These are phyloP conservation scores for Polydrusus cervinus DNA, from an alignment of 2,888 invertebrate species.

Conservation along the genomic window DNA sequence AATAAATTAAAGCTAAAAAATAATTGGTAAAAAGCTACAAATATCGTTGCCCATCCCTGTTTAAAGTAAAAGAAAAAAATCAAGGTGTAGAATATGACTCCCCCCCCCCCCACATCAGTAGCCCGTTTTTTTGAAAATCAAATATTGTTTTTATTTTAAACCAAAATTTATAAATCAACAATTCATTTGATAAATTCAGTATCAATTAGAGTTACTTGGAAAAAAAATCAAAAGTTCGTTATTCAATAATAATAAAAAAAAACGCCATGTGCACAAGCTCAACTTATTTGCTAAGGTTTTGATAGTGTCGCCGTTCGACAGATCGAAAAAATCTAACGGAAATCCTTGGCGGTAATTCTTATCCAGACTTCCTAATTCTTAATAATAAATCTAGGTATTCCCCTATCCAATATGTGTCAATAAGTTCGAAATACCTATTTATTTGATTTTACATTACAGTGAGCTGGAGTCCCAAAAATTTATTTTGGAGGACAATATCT, in stretches of 20 bases:
- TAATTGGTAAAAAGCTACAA: no score
- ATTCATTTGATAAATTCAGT: no score
- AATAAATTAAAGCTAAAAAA: no score
- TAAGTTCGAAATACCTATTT: constrained; percentile 39
- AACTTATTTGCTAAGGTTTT: constrained; percentile 25
- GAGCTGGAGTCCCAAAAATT: not conserved
- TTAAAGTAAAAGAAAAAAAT: no score
- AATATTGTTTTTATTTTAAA: no score
- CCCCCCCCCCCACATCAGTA: no score
- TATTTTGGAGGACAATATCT: no score
- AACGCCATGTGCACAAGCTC: not conserved
- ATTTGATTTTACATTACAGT: constrained; percentile 29
- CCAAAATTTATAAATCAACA: no score
- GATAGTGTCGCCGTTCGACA: constrained; percentile 28
- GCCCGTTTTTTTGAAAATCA: no score
- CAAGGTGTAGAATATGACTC: no score
- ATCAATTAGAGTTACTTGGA: not conserved
- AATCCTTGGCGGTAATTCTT: constrained; percentile 50
- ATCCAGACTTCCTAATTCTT: constrained; percentile 53
- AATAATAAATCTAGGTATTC: constrained; percentile 55
- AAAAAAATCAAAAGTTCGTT: constrained; percentile 21
- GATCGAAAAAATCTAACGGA: constrained; percentile 49
- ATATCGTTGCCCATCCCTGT: no score
- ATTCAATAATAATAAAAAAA: not conserved
- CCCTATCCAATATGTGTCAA: constrained; percentile 51